A percentile compares a stretch with the other conserved stretches of the same genome.
These are phyloP conservation scores for Holotrichia oblita DNA, from an alignment of 1,140 invertebrate species.

Conservation along the genomic window DNA sequence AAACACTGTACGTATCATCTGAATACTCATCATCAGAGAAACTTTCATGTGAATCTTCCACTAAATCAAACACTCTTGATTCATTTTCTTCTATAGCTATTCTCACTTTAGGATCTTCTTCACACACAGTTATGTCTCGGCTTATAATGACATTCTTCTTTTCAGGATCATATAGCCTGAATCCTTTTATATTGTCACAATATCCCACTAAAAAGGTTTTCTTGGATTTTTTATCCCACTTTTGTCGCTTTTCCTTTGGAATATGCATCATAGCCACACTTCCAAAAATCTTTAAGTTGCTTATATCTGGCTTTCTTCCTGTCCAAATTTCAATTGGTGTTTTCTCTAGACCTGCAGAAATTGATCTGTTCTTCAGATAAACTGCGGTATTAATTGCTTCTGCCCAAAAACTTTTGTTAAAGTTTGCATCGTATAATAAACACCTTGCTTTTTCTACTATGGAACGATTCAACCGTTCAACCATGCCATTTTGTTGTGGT, in stretches of 20 bases:
- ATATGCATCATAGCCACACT: slow-evolving; percentile 58
- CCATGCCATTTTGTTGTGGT: slow-evolving; percentile 57
- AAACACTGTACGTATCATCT: too few relatives aligned
- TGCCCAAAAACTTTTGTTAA: slow-evolving; percentile 60
- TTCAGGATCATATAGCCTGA: slow-evolving; percentile 54
- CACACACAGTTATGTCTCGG: slow-evolving; percentile 56
- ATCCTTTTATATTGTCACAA: slow-evolving; percentile 56
- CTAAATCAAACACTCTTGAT: too few relatives aligned
- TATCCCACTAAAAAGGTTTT: slow-evolving; percentile 61
- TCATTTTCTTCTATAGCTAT: too few relatives aligned
- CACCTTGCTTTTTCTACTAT: slow-evolving; percentile 47
- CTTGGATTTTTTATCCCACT: slow-evolving; percentile 58
- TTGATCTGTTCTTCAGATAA: slow-evolving; percentile 60
- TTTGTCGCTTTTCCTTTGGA: slow-evolving; percentile 58
- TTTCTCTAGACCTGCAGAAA: slow-evolving; percentile 37
- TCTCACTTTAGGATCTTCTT: slow-evolving; percentile 45
- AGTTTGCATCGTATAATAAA: slow-evolving; percentile 57
- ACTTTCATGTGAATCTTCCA: too few relatives aligned
- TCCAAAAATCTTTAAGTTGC: slow-evolving; percentile 60
- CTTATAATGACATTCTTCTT: slow-evolving; percentile 49
- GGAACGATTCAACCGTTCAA: slow-evolving; percentile 54
- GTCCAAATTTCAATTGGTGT: slow-evolving; percentile 61
- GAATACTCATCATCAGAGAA: too few relatives aligned
- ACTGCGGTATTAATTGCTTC: slow-evolving; percentile 60
- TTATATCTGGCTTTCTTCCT: slow-evolving; percentile 61